Base-by-base conservation (phyloP, 2,797 vertebrate genomes). In the Taenioides sp. region DNA sequence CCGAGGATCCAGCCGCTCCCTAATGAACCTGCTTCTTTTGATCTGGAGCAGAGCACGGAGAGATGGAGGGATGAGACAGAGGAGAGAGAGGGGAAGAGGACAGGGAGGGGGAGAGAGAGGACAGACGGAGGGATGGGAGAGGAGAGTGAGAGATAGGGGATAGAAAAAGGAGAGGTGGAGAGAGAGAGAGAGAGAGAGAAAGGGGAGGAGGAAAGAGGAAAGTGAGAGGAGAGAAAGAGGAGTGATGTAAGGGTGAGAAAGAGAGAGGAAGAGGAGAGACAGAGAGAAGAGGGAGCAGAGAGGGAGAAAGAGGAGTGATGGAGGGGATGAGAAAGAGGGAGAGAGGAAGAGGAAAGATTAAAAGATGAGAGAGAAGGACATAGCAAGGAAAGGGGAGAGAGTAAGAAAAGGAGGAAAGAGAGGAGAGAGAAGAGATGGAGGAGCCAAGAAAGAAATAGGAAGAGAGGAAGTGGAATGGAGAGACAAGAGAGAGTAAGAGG, bases 11-110 rank as follows among this genome's bases (percentile, higher is more conserved):
- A 47, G 65, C 69, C 84, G 14, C 74, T 77, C 79, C 79, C 70
- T 62, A 87, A 92, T 88, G 79, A 89, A 88, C 82, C 79, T 68
- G 63, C 81, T 86, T 72, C 71, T 71, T 81, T 78, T 84, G 76
- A 85, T 78, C 65, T 25, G 4, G 65, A 17, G 28, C 28, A 31
- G 28, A 0, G 28, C 28, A 1, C 27, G 2, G 28, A 18, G 0
- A 0, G 81, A 54, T 34, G 31, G 31, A 34, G 31, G 31, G 6
- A 34, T 34, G 50, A 54, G 20, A 54, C 2, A n/a, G 9, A 54
- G 1, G 18, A 70, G 55, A 0, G 0, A 27, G 47, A n/a, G n/a
- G 0, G 3, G 58, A 55, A 50, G 81, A 81, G 61, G 4, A 7
- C 3, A 17, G 20, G 69, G 55, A 0, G 0, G 28, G 27, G n/a